A percentile compares a stretch with the other conserved stretches of the same genome.
Conservation (phyloP, 2,113 vertebrate genomes). For the Rhea americana region DNA sequence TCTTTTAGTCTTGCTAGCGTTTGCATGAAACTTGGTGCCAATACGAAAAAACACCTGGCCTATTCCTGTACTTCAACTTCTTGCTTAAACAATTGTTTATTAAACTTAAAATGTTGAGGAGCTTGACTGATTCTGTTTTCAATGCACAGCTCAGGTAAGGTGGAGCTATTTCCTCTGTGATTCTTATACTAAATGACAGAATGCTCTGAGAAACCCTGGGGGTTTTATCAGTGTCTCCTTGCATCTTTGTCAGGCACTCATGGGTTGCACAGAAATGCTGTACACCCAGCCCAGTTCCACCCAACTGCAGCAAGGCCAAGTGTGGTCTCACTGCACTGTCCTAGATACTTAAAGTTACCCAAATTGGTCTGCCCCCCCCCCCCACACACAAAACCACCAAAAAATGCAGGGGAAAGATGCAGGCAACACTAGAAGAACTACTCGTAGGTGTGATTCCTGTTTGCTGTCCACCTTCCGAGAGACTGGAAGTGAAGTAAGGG, state of each 20-base stretch:
- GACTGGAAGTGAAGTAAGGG: too few relatives aligned
- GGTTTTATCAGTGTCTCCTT: neutral
- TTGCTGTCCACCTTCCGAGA: neutral
- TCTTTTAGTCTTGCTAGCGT: neutral
- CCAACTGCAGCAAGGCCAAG: neutral
- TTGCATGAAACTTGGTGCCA: neutral
- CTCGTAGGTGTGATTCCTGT: neutral
- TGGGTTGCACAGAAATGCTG: neutral
- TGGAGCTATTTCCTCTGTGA: conserved; percentile 18
- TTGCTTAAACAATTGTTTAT: neutral
- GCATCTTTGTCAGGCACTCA: conserved; percentile 3
- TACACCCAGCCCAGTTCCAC: neutral
- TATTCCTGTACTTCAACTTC: neutral
- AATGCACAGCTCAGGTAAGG: neutral
- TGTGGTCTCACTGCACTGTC: neutral
- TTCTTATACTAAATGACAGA: conserved; percentile 41
- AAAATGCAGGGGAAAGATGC: neutral
- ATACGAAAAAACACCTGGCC: neutral
- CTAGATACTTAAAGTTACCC: neutral
- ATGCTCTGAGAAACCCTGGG: conserved; percentile 41
- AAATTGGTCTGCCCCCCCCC: neutral
- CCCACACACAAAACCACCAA: neutral
- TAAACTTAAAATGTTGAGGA: neutral
- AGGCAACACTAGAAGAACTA: neutral
- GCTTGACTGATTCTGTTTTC: neutral